Evolutionary conservation across 2,113 vertebrate genomes (phyloP).

Genomic region (Festucalex cinctus): DNA sequence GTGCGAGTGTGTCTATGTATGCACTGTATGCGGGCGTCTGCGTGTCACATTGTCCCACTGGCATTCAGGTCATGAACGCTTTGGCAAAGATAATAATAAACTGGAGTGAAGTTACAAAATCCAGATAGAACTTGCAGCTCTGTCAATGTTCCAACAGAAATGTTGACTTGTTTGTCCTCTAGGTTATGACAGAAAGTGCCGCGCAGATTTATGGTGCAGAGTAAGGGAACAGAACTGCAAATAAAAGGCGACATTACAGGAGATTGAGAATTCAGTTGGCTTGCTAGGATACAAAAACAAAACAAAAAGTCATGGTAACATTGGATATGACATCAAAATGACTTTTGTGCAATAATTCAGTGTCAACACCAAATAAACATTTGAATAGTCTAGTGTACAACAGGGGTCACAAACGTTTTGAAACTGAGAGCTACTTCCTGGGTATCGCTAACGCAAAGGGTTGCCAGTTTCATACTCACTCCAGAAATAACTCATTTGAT

Average conservation of each 20-base stretch:
- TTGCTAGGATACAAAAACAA: background rate
- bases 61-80: constrained; percentile 32
- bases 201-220: constrained; percentile 7
- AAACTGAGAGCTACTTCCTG: no score
- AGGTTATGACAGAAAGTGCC: constrained; percentile 9
- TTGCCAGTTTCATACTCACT: no score
- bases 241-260: background rate
- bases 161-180: constrained; percentile 4
- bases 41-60: constrained; percentile 31
- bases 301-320: constrained; percentile 2
- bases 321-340: constrained; percentile 13
- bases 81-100: constrained; percentile 41
- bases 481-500: no score
- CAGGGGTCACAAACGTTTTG: no score
- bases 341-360: constrained; percentile 30
- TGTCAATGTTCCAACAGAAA: constrained; percentile 28
- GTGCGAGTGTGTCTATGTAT: constrained; percentile 15
- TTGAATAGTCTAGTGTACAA: constrained; percentile 4
- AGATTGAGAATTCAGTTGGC: constrained; percentile 4
- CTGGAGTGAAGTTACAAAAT: constrained; percentile 34
- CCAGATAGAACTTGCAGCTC: constrained; percentile 6
- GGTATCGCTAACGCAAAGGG: no score
- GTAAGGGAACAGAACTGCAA: constrained; percentile 18
- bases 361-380: constrained; percentile 7
- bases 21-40: constrained; percentile 8